A percentile compares a stretch with the other conserved stretches of the same genome.
These are phyloP conservation scores for Tenthredo scrophulariae DNA, from an alignment of 2,888 invertebrate species.

Conservation along the genomic window DNA sequence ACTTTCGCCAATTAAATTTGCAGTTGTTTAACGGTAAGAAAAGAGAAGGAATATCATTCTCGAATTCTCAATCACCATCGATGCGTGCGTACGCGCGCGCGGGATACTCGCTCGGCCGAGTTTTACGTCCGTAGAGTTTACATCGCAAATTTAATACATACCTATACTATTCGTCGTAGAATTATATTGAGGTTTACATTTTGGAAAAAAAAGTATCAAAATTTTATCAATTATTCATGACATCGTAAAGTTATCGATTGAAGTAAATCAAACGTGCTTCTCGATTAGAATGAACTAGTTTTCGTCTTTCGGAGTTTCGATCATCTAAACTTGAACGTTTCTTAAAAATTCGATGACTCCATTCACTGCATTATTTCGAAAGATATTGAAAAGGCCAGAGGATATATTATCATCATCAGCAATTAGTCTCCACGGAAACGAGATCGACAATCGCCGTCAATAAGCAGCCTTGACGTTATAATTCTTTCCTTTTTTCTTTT, in stretches of 20 bases:
- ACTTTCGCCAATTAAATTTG: slow-evolving; percentile 72
- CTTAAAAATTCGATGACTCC: no score
- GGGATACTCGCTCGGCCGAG: slow-evolving; percentile 4
- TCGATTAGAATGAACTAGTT: no score
- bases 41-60: slow-evolving; percentile 32
- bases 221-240: no score
- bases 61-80: slow-evolving; percentile 34
- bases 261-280: no score
- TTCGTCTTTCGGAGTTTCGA: background rate
- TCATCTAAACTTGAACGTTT: background rate
- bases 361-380: background rate
- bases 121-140: background rate
- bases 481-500: background rate
- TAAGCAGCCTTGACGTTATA: slow-evolving; percentile 2
- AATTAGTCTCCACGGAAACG: slow-evolving; percentile 24
- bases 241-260: no score
- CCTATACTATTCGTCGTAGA: no score
- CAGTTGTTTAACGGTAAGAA: slow-evolving; percentile 60
- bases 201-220: no score
- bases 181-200: no score
- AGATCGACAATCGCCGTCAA: background rate
- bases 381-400: background rate
- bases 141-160: slow-evolving; percentile 11
- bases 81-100: background rate
- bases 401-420: no score